A percentile compares a stretch with the other conserved stretches of the same genome.
Conservation (phyloP, 2,113 vertebrate genomes). For the Ceyx melanurus region DNA sequence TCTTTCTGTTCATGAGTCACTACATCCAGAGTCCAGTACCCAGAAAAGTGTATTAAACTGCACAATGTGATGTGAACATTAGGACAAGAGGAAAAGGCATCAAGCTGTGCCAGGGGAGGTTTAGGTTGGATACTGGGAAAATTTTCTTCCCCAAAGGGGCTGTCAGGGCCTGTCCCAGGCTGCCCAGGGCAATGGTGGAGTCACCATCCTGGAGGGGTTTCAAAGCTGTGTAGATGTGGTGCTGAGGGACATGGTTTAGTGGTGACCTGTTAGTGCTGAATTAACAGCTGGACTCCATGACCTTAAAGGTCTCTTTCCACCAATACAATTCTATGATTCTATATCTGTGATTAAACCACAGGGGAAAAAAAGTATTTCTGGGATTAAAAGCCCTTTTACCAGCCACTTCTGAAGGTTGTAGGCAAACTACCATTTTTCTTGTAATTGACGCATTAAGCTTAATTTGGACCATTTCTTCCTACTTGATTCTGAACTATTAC, state of each 20-base stretch:
- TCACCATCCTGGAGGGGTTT: neutral
- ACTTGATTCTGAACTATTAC: neutral
- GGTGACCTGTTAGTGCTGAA: neutral
- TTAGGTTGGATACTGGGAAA: neutral
- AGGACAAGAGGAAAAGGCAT: neutral
- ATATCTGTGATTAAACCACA: neutral
- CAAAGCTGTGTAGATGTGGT: neutral
- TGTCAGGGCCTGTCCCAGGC: neutral
- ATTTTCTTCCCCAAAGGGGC: neutral
- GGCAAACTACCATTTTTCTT: neutral
- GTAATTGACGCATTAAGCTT: neutral
- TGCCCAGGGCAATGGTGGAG: neutral
- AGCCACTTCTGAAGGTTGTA: neutral
- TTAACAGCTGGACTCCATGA: too few relatives aligned
- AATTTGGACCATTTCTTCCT: neutral
- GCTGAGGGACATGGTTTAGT: neutral
- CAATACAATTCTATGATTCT: neutral
- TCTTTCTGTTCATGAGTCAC: neutral
- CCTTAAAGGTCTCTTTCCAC: neutral
- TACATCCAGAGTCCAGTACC: neutral
- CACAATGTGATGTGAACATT: neutral
- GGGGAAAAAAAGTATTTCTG: neutral
- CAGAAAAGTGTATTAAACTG: neutral
- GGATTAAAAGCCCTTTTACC: neutral
- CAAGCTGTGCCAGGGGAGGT: too few relatives aligned